A percentile compares a stretch with the other conserved stretches of the same genome.
phyloP scores from a whole-genome alignment of 2,113 vertebrate species.

The Scalopus aquaticus region DNA sequence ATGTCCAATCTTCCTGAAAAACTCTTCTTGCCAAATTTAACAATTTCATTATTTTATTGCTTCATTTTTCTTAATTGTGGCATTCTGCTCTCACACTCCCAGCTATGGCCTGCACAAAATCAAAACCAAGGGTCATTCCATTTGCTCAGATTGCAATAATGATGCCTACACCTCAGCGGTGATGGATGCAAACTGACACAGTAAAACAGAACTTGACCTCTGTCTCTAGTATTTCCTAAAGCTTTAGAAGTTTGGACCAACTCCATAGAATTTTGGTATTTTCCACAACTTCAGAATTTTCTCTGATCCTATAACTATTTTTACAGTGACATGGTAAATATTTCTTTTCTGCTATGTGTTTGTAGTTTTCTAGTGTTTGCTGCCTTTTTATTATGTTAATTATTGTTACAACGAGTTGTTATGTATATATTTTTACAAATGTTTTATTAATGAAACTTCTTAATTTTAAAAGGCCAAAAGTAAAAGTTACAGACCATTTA shows the following conservation, averaged over 20 bases:
- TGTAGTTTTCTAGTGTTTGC: neutral
- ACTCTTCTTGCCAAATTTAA: neutral
- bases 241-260: neutral
- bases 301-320: neutral
- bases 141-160: neutral
- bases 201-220: neutral
- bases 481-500: neutral
- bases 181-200: neutral
- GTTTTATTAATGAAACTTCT: neutral
- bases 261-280: rapidly evolving
- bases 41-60: neutral
- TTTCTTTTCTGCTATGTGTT: neutral
- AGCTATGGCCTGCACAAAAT: neutral
- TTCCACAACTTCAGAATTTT: neutral
- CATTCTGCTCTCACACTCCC: neutral
- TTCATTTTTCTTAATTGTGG: neutral
- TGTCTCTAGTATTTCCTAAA: neutral
- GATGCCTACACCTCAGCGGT: neutral
- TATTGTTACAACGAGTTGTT: neutral
- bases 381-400: neutral
- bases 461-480: neutral
- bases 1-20: neutral
- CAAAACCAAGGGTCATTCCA: neutral
- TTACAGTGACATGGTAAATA: neutral
- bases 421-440: neutral